Percentiles rank a stretch among this genome's conserved stretches.
phyloP scores from a whole-genome alignment of 1,140 invertebrate genomes.

The Papilio aristodemus region DNA sequence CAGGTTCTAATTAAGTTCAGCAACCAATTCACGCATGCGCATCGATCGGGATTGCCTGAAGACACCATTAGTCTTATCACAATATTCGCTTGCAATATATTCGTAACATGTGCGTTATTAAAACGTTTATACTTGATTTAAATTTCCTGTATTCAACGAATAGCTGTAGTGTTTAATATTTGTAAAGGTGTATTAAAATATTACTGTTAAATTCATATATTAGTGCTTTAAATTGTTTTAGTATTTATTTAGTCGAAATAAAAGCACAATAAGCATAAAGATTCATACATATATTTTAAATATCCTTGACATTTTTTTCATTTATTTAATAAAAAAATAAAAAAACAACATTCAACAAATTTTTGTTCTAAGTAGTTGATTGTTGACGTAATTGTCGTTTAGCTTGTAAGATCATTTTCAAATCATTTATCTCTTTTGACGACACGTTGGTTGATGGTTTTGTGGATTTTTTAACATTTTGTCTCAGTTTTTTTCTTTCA shows the following conservation, averaged over 20 bases:
- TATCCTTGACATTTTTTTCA: too few species aligned
- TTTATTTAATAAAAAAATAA: not conserved
- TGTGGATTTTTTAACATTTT: constrained; percentile 51
- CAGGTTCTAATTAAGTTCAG: constrained; percentile 67
- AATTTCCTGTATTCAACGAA: constrained; percentile 23
- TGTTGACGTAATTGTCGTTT: constrained; percentile 61
- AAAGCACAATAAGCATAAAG: too few species aligned
- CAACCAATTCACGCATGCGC: constrained; percentile 67
- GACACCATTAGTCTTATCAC: constrained; percentile 67
- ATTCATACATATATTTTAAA: not conserved
- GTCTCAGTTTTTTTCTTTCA: constrained; percentile 50
- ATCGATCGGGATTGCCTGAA: constrained; percentile 60
- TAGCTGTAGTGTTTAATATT: not conserved
- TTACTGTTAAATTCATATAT: too few species aligned
- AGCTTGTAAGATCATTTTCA: constrained; percentile 63
- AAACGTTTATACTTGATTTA: constrained; percentile 30
- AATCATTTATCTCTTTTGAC: constrained; percentile 61
- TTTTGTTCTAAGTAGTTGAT: constrained; percentile 39
- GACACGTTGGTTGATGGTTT: constrained; percentile 35
- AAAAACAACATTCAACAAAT: constrained; percentile 33
- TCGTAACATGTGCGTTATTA: constrained; percentile 32
- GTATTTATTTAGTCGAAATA: too few species aligned
- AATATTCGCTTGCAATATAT: constrained; percentile 42
- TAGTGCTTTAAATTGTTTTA: too few species aligned
- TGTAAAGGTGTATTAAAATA: not conserved